Evolutionary conservation across 1,140 invertebrate genomes (phyloP).

Genomic region (Anoplophora glabripennis): DNA sequence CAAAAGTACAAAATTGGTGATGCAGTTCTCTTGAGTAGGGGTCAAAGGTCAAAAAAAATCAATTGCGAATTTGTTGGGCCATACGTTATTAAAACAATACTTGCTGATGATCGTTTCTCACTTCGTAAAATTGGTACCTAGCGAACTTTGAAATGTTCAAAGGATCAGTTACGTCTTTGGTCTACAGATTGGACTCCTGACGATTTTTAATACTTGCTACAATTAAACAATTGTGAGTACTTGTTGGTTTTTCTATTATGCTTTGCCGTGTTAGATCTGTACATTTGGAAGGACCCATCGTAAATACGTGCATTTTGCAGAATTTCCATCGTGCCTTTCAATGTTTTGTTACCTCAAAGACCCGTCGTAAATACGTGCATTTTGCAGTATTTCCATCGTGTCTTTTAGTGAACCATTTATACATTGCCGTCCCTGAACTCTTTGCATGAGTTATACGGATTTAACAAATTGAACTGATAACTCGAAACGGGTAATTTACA

Average conservation of each 20-base stretch:
- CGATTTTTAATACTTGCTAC: constrained; percentile 26
- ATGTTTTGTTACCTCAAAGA: no score
- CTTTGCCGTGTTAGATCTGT: no score
- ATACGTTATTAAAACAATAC: not conserved
- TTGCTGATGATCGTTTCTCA: not conserved
- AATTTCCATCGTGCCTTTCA: no score
- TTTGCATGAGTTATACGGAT: no score
- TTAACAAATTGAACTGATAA: no score
- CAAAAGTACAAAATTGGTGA: constrained; percentile 4
- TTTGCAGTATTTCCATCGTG: constrained; percentile 18
- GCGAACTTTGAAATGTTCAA: not conserved
- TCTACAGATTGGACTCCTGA: constrained; percentile 11
- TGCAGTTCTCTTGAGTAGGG: constrained; percentile 1
- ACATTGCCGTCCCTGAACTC: no score
- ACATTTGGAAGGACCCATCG: no score
- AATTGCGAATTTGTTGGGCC: constrained; percentile 1
- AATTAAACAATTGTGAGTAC: constrained; percentile 19
- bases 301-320: no score
- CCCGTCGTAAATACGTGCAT: no score
- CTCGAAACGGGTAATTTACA: no score
- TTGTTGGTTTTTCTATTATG: no score
- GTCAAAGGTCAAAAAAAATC: not conserved
- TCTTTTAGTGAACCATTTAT: no score
- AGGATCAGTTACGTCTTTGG: constrained; percentile 8
- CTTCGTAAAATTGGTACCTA: constrained; percentile 30